phyloP scores from a whole-genome alignment of 2,113 vertebrate genomes.

The Guaruba guarouba region DNA sequence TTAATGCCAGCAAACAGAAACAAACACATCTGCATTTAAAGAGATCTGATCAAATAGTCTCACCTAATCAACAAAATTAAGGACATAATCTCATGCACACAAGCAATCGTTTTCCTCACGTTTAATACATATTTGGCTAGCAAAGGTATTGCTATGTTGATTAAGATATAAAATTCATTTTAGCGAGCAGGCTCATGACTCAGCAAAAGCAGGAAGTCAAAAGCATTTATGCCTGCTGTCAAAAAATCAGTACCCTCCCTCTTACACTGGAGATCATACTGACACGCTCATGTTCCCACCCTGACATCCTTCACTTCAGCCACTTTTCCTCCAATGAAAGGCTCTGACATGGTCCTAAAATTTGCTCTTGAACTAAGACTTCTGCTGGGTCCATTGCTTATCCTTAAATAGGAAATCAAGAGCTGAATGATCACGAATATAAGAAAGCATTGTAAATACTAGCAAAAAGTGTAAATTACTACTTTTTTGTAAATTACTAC shows the following conservation, averaged over 20 bases:
- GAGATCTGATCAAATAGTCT: background rate
- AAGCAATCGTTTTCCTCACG: background rate
- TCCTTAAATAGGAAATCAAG: background rate
- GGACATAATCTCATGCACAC: background rate
- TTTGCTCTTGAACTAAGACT: background rate
- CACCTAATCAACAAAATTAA: background rate
- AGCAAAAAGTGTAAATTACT: no score
- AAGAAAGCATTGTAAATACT: background rate
- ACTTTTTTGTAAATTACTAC: no score
- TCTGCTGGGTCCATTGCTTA: background rate
- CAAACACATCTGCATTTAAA: background rate
- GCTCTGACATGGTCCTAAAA: background rate
- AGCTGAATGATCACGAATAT: background rate
- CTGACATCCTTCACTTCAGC: background rate
- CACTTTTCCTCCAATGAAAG: background rate
- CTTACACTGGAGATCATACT: background rate
- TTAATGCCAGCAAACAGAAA: background rate
- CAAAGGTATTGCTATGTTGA: background rate
- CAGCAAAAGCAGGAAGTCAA: background rate
- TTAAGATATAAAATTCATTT: background rate
- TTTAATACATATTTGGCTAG: background rate
- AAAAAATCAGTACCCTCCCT: background rate
- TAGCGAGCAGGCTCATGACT: background rate
- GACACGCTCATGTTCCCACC: background rate
- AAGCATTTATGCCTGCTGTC: background rate